Evolutionary conservation across 2,797 vertebrate genomes (phyloP).

Genomic region (Euthynnus affinis): DNA sequence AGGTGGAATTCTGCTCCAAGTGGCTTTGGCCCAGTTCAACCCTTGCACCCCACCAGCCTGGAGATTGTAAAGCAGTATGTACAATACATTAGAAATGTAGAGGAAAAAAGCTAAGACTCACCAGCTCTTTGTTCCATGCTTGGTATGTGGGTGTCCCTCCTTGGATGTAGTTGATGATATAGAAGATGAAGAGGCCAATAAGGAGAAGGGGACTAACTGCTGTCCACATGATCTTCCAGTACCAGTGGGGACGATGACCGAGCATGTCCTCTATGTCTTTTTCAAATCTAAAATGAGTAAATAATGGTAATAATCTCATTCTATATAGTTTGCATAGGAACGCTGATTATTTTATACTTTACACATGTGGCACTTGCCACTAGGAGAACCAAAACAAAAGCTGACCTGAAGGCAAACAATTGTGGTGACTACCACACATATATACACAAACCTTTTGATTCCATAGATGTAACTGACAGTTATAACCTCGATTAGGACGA

Average conservation of each 20-base stretch:
- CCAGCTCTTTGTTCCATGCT: constrained; percentile 92
- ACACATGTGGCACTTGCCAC: not conserved
- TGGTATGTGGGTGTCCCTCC: constrained; percentile 91
- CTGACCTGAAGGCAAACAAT: not conserved
- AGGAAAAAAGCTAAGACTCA: constrained; percentile 59
- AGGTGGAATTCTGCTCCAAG: no score
- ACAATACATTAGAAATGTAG: not conserved
- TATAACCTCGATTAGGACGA: constrained; percentile 91
- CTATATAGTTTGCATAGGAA: not conserved
- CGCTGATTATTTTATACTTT: not conserved
- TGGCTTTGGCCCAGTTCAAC: not conserved
- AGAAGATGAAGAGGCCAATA: constrained; percentile 89
- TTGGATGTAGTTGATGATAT: constrained; percentile 90
- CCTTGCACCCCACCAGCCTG: not conserved
- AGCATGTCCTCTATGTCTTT: constrained; percentile 92
- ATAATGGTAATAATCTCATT: not conserved
- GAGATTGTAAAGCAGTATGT: not conserved
- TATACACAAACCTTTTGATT: constrained; percentile 85
- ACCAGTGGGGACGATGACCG: constrained; percentile 88
- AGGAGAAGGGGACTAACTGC: constrained; percentile 90
- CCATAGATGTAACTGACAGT: constrained; percentile 93
- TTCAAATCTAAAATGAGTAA: constrained; percentile 87
- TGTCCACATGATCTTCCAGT: constrained; percentile 92
- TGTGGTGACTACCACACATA: not conserved
- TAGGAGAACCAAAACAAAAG: not conserved